Base-by-base conservation (phyloP, 2,888 invertebrate species). In the Athripsodes cinereus region DNA sequence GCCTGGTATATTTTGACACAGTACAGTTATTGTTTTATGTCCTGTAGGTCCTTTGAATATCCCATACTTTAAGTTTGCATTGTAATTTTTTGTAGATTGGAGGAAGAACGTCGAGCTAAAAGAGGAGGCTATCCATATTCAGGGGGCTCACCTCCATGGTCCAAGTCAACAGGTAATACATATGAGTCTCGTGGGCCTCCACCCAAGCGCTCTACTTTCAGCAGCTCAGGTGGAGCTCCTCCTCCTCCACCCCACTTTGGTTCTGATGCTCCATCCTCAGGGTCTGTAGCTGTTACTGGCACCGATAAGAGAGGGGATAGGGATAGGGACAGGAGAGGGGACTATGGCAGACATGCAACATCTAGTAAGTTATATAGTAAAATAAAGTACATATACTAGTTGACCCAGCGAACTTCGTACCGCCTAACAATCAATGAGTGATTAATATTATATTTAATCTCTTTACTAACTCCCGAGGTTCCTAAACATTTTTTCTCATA, bases 91-190 rank as follows among this genome's bases (percentile, higher is more conserved):
- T 66, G 70, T 55, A 78, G 83, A 55, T 64, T 81, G 61, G 83
- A 83, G 65, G 84, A 84, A 64, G 83, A 81, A 67, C 75, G 85
- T 1, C 68, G 75, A 18, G 69, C 72, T 2, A 78, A 77, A 49
- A 84, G 83, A 69, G 77, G 57, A 5, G 35, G 53, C 18, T 57
- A 57, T 21, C 21, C 52, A 5, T 53, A 57, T 31, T n/a, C 48
- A 16, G 50, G 52, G 16, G 19, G 21, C 16, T 53, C 58, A n/a
- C 53, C 50, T 11, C 52, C 52, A 8, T 53, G 53, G 53, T 22
- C 44, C 44, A 58, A 57, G 19, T 22, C 18, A 11, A 22, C 52
- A 2, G 47, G 31, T 8, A 47, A 13, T 16, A 26, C 16, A 21
- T 52, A 57, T 34, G 53, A 52, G 8, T 20, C 34, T 22, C 56